Base-by-base conservation (phyloP, 1,140 invertebrate genomes). In the Aphelinus atriplicis region DNA sequence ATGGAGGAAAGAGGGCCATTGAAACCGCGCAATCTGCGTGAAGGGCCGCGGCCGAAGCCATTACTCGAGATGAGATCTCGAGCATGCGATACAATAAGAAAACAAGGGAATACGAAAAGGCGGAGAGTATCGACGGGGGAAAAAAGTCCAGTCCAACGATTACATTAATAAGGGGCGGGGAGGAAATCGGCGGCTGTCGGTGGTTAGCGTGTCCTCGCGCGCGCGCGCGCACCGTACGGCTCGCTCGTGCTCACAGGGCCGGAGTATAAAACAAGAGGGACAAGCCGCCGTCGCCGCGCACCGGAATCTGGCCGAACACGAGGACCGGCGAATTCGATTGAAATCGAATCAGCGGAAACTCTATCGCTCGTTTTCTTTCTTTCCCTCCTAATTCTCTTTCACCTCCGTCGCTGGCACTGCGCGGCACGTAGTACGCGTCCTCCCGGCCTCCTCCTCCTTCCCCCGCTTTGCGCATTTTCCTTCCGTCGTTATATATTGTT, bases 281-380 rank as follows among this genome's bases (percentile, higher is more conserved):
- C 48, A 66, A 53, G 64, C 5, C 42, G 7, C 45, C 7, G 10
- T 42, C 58, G 7, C 26, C 58, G 10, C 46, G 46, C 7, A 45
- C 51, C 9, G 43, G 65, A 67, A 45, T 55, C 47, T 67, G n/a
- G 6, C 65, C 9, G 50, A 2, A 9, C 51, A 45, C 65, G 65
- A 56, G 43, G 65, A n/a, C 56, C 47, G 65, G 65, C 7, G 50
- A 26, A 58, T 68, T 68, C 66, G 66, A 68, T 68, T 68, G 42
- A 46, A 68, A 68, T 68, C 55, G 66, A 68, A 68, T 68, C 66
- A 68, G 55, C 43, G 56, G 56, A 68, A 47, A 68, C 46, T 68
- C 53, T 45, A 43, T 60, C 56, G 46, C 56, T 1, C 67, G 42
- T 70, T 70, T 61, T 61, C 67, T 50, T 60, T 26, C 26, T 26